Base-by-base conservation (phyloP, 2,888 invertebrate genomes). In the Sinelater perroti region DNA sequence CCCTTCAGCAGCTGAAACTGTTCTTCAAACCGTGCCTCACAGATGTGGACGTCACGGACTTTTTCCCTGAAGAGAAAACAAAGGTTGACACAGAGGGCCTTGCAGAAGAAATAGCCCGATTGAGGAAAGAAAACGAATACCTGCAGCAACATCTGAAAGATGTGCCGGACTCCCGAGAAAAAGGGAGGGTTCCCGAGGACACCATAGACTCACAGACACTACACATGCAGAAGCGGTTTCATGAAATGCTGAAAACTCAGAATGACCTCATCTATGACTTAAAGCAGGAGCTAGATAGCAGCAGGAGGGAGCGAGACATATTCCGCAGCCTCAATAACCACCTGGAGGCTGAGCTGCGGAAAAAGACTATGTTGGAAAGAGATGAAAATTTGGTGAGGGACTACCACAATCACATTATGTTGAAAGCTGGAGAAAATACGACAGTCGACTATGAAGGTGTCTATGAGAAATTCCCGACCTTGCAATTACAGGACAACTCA, bases 11-110 rank as follows among this genome's bases (percentile, higher is more conserved):
- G 5, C 11, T 49, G 1, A 49, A 49, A 14, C 7, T 14, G 0
- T 49, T 49, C 26, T 35, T 49, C 18, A 35, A 21, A 6, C 47
- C 47, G 7, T 24, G 16, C 17, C 14, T 46, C n/a, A 42, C 42
- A 5, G 14, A 26, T 3, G 4, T 16, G 8, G 35, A 35, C 11
- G 24, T n/a, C 2, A 14, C 47, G 2, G 35, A 35, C 4, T 1
- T 49, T 3, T 49, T 49, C 11, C 6, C 16, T 1, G 36, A 36
- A 35, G 47, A 49, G 2, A 14, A 26, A 24, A n/a, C 10, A 6
- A 35, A 33, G 16, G 1, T 2, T 3, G 33, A 49, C 14, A 2
- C 26, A 10, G 18, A 36, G 7, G 7, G 11, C 11, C 10, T 44
- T 11, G 7, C 1, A n/a, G 14, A 30, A 28, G 28, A 44, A 44